phyloP scores from a whole-genome alignment of 2,797 vertebrate genomes.

The Sarcophilus harrisii region DNA sequence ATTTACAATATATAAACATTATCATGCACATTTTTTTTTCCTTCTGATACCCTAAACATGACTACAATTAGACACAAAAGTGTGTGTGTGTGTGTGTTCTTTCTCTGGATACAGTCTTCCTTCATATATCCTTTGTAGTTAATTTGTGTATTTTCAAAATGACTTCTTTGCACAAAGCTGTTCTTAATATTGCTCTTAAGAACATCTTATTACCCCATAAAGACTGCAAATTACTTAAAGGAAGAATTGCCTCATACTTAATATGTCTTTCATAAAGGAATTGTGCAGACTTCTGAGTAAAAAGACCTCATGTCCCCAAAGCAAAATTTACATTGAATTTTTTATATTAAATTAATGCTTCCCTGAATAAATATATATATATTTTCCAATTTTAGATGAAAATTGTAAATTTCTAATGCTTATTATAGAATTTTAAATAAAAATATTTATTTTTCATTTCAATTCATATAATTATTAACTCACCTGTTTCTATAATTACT shows the following conservation, averaged over 20 bases:
- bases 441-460: not conserved
- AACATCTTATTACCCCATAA: not conserved
- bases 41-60: not conserved
- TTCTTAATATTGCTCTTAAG: not conserved
- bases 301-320: not conserved
- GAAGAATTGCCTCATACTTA: not conserved
- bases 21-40: not conserved
- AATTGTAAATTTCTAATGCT: constrained; percentile 10
- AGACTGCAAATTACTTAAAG: not conserved
- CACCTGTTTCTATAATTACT: constrained; percentile 74
- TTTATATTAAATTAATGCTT: not conserved
- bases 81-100: not conserved
- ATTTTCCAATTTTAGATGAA: constrained; percentile 35
- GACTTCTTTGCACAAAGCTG: not conserved
- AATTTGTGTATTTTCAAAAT: not conserved
- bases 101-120: not conserved
- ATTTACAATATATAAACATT: not conserved
- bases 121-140: not conserved
- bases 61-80: not conserved
- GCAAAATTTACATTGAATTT: not conserved
- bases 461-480: constrained; percentile 60
- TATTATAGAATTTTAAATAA: constrained; percentile 17
- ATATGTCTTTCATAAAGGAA: not conserved
- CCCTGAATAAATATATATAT: not conserved
- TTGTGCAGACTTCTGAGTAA: not conserved